Conservation (phyloP, 1,140 invertebrate genomes). For the Hermatobates lingyangjiaoensis region DNA sequence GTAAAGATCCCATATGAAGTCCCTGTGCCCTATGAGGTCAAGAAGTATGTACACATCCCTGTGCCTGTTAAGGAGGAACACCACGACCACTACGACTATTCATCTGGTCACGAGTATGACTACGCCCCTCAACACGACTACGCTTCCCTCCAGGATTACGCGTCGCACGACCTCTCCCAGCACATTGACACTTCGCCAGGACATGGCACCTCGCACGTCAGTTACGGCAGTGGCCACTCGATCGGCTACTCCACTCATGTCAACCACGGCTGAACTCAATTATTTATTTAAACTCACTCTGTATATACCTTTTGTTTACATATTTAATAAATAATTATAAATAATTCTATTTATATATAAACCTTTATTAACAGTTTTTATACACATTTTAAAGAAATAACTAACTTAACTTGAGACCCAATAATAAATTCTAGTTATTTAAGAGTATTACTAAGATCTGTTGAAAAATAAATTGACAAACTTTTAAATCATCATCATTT, state of each 20-base stretch:
- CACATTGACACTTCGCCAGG: background rate
- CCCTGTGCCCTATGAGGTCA: constrained; percentile 41
- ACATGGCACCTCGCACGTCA: background rate
- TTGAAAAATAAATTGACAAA: too few relatives aligned
- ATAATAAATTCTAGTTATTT: too few relatives aligned
- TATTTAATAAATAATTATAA: too few relatives aligned
- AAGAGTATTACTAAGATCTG: too few relatives aligned
- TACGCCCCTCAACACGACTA: background rate
- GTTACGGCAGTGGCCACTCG: background rate
- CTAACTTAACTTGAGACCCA: too few relatives aligned
- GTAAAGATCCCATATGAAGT: constrained; percentile 60
- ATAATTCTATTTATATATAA: too few relatives aligned
- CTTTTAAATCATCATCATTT: too few relatives aligned
- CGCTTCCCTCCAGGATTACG: background rate
- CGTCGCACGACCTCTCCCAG: background rate
- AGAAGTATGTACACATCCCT: constrained; percentile 5
- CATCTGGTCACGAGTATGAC: background rate
- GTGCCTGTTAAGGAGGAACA: constrained; percentile 11
- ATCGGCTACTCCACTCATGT: background rate
- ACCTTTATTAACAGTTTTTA: too few relatives aligned
- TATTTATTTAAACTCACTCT: too few relatives aligned
- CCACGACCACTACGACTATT: background rate
- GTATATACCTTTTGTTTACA: too few relatives aligned
- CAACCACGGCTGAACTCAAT: background rate
- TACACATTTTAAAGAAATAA: too few relatives aligned